These are phyloP conservation scores for Taenioides sp. DNA, from an alignment of 2,797 vertebrate species.

Conservation along the genomic window DNA sequence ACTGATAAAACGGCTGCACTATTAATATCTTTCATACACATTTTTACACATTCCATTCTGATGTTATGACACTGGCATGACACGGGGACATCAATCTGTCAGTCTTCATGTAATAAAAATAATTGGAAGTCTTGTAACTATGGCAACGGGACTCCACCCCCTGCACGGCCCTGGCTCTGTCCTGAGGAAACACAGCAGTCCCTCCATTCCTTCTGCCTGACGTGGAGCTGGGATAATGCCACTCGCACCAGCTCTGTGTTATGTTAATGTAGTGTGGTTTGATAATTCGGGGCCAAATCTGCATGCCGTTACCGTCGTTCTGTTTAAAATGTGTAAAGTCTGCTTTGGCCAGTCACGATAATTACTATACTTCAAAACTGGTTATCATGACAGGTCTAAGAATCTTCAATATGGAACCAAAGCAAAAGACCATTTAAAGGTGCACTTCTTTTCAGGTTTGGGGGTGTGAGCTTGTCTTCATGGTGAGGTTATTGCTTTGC, in stretches of 20 bases:
- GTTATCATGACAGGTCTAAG: no score
- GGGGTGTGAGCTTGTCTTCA: no score
- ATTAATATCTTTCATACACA: not conserved
- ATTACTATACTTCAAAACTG: no score
- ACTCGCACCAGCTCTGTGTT: slow-evolving; percentile 5
- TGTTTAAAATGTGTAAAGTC: no score
- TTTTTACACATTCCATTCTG: not conserved
- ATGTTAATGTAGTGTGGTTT: slow-evolving; percentile 14
- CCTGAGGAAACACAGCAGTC: not conserved
- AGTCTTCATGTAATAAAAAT: slow-evolving; percentile 4
- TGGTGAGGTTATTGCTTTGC: no score
- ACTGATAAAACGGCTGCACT: not conserved
- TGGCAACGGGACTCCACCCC: not conserved
- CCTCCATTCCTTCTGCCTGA: slow-evolving; percentile 5
- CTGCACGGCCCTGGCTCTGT: slow-evolving; percentile 8
- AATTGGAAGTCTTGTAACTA: not conserved
- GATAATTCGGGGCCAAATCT: not conserved
- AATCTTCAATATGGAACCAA: no score
- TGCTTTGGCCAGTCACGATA: no score
- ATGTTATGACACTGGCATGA: not conserved
- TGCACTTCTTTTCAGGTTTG: no score
- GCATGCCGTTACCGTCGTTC: no score
- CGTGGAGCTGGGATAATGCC: not conserved
- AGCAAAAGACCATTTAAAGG: no score
- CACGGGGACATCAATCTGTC: not conserved